These are phyloP conservation scores for Chrysotoxum bicinctum DNA, from an alignment of 2,888 invertebrate species.

Conservation along the genomic window DNA sequence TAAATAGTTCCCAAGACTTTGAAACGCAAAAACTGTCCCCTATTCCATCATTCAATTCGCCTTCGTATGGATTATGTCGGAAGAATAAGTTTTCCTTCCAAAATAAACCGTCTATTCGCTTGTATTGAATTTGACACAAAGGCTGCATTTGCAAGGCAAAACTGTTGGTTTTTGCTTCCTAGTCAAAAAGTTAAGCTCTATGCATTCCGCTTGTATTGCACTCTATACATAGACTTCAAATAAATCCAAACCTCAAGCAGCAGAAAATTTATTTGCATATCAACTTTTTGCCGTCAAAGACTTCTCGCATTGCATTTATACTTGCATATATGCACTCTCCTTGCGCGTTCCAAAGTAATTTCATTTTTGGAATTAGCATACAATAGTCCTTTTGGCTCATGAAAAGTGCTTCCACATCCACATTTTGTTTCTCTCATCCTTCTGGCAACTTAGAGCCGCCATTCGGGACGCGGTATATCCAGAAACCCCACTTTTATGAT, in stretches of 20 bases:
- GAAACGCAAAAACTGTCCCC: neutral
- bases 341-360: conserved; percentile 61
- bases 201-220: conserved; percentile 4
- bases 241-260: conserved; percentile 46
- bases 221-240: conserved; percentile 33
- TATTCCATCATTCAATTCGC: neutral
- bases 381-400: conserved; percentile 63
- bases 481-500: conserved; percentile 66
- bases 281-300: conserved; percentile 71
- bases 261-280: conserved; percentile 71
- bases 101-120: conserved; percentile 35
- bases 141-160: conserved; percentile 58
- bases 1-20: neutral
- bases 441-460: conserved; percentile 1
- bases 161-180: conserved; percentile 33
- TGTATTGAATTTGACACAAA: conserved; percentile 31
- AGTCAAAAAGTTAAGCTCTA: neutral
- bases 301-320: conserved; percentile 5
- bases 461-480: neutral
- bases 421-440: conserved; percentile 16
- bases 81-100: conserved; percentile 13
- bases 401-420: conserved; percentile 21
- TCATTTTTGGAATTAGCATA: conserved; percentile 63
- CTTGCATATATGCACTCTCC: conserved; percentile 4
- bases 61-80: conserved; percentile 29